Evolutionary conservation across 2,797 vertebrate genomes (phyloP).

Genomic region (Pseudochromis fuscus): DNA sequence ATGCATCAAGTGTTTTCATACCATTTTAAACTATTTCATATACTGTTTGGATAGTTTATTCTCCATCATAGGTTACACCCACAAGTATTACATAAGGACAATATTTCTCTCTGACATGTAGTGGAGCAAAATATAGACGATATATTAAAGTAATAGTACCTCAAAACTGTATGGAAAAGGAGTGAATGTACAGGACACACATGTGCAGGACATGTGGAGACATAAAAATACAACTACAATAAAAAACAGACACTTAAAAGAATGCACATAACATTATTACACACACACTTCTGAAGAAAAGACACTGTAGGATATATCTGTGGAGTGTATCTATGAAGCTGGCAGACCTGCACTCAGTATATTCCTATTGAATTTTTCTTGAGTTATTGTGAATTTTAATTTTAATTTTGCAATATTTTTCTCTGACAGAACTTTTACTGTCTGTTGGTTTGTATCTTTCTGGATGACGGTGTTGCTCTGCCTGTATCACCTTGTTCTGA

Average conservation of each 20-base stretch:
- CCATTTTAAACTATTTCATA: too few relatives aligned
- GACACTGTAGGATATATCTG: neutral
- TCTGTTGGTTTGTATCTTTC: too few relatives aligned
- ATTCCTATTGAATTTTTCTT: too few relatives aligned
- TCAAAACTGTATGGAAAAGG: neutral
- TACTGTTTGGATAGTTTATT: neutral
- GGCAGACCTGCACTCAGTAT: too few relatives aligned
- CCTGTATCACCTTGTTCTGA: too few relatives aligned
- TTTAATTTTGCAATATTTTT: too few relatives aligned
- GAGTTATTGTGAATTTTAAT: too few relatives aligned
- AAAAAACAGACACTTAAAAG: neutral
- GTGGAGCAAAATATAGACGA: neutral
- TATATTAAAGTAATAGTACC: neutral
- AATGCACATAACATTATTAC: neutral
- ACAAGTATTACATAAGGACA: neutral
- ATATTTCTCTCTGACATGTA: neutral
- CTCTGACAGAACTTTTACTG: too few relatives aligned
- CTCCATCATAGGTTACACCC: neutral
- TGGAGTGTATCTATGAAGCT: neutral
- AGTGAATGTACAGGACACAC: neutral
- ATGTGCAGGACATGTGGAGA: slow-evolving; percentile 16
- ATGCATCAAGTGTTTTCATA: too few relatives aligned
- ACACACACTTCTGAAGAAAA: neutral
- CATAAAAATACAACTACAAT: neutral
- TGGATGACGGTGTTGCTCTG: too few relatives aligned